Evolutionary conservation across 2,797 vertebrate genomes (phyloP).

Genomic region (Okamejei kenojei): DNA sequence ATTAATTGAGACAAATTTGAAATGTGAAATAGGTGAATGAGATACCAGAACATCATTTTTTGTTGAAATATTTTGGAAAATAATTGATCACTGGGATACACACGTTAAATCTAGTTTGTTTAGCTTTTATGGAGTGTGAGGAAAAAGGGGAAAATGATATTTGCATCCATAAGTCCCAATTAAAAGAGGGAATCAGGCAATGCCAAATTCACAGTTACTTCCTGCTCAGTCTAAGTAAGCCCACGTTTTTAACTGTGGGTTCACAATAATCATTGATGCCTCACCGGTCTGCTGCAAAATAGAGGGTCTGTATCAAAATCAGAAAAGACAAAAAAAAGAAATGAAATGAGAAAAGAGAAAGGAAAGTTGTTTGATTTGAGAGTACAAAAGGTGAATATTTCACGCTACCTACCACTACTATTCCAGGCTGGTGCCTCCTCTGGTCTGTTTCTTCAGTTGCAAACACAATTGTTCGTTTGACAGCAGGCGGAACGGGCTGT

Average conservation of each 20-base stretch:
- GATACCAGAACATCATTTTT: not conserved
- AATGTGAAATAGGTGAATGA: not conserved
- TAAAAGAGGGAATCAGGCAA: not conserved
- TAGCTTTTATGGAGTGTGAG: not conserved
- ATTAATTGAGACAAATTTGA: not conserved
- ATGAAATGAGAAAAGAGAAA: not conserved
- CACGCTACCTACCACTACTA: slow-evolving; percentile 10
- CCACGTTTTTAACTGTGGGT: not conserved
- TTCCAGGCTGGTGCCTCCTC: slow-evolving; percentile 30
- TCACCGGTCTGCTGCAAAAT: not conserved
- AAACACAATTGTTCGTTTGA: slow-evolving; percentile 34
- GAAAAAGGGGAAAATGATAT: not conserved
- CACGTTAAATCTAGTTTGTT: not conserved
- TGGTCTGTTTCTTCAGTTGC: slow-evolving; percentile 6
- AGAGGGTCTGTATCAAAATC: not conserved
- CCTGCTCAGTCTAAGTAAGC: not conserved
- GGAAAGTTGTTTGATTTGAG: not conserved
- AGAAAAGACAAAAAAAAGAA: not conserved
- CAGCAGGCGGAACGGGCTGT: slow-evolving; percentile 24
- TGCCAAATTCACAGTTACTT: not conserved
- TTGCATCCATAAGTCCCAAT: not conserved
- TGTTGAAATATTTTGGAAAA: slow-evolving; percentile 16
- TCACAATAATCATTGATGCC: not conserved
- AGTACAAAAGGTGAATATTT: slow-evolving; percentile 4
- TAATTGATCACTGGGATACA: not conserved